Percentiles rank a stretch among this genome's conserved stretches.
These are phyloP conservation scores for Chrysolina americana DNA, from an alignment of 2,888 invertebrate species.

Conservation along the genomic window DNA sequence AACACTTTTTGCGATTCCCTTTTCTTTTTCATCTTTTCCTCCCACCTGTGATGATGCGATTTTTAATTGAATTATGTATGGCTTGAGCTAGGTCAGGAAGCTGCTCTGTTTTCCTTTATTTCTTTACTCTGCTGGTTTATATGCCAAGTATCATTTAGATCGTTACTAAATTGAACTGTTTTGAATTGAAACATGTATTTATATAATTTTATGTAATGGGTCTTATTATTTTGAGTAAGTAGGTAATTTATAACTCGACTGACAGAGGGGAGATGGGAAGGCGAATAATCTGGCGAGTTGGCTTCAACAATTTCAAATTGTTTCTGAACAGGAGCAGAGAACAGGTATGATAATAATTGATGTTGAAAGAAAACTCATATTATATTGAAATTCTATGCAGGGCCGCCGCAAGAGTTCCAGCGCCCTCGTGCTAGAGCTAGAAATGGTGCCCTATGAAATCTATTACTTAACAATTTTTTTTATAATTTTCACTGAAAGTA, in stretches of 20 bases:
- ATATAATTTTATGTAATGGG: background rate
- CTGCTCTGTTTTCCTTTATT: conserved; percentile 21
- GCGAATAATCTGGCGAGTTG: background rate
- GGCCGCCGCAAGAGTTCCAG: no score
- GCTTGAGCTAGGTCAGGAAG: conserved; percentile 57
- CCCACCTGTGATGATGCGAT: conserved; percentile 54
- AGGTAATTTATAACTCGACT: background rate
- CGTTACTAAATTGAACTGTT: background rate
- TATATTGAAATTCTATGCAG: no score
- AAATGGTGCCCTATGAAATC: no score
- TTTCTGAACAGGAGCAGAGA: background rate
- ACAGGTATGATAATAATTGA: no score
- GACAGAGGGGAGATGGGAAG: background rate
- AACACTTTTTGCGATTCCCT: conserved; percentile 45
- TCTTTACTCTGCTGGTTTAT: conserved; percentile 17
- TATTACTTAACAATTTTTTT: no score
- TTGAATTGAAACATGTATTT: conserved; percentile 5
- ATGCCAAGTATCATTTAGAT: background rate
- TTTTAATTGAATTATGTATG: conserved; percentile 61
- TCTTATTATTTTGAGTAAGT: background rate
- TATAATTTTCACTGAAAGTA: no score
- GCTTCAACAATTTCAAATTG: background rate
- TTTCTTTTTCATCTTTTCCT: conserved; percentile 54
- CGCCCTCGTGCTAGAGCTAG: no score
- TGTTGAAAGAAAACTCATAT: no score